Conservation (phyloP, 2,797 vertebrate genomes). For the Sylvilagus floridanus region DNA sequence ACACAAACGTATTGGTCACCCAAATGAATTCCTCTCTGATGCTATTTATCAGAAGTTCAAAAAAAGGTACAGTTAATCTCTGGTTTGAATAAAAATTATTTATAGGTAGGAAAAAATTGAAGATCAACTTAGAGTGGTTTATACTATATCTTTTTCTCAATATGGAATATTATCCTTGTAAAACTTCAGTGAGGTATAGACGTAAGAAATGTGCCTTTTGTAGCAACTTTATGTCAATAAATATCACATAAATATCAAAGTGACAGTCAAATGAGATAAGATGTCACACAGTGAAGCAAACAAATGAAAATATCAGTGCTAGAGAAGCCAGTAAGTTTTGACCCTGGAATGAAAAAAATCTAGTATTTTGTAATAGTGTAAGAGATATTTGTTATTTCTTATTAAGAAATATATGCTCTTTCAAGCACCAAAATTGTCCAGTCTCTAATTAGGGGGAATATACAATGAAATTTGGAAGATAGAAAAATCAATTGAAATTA, state of each 20-base stretch:
- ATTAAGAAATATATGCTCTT: neutral
- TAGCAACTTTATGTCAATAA: neutral
- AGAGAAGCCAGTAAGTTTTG: neutral
- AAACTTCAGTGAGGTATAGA: neutral
- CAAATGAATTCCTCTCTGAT: neutral
- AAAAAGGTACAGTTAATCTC: neutral
- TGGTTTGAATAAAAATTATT: neutral
- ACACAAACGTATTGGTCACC: neutral
- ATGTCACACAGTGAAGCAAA: neutral
- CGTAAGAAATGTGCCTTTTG: neutral
- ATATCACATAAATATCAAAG: neutral
- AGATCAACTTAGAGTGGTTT: neutral
- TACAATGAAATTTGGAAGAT: neutral
- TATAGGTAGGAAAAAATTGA: neutral
- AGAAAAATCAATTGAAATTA: neutral
- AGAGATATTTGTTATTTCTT: neutral
- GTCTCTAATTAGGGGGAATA: neutral
- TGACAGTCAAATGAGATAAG: neutral
- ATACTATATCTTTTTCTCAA: neutral
- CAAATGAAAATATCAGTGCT: neutral
- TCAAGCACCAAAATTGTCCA: neutral
- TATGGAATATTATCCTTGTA: neutral
- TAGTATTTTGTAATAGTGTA: neutral
- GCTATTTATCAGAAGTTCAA: neutral
- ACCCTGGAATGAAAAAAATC: neutral